Percentiles rank a stretch among this genome's conserved stretches.
Evolutionary conservation across 2,797 vertebrate genomes (phyloP).

Genomic region (Remorina albescens): DNA sequence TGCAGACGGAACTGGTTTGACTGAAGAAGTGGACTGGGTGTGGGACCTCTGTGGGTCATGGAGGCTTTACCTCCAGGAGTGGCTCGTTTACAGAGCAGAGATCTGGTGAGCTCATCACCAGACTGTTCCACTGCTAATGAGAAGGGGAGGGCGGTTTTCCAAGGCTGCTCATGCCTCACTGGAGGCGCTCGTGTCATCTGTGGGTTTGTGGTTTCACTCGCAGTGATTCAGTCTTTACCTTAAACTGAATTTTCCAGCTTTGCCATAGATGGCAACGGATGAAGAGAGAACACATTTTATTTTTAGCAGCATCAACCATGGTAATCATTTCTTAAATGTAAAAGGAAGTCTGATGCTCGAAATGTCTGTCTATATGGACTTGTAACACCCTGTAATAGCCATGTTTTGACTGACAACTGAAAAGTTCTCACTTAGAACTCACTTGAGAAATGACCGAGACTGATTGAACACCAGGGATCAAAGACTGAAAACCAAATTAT

Average conservation of each 20-base stretch:
- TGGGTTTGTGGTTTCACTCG: constrained; percentile 62
- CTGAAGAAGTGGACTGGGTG: constrained; percentile 44
- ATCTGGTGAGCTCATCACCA: constrained; percentile 72
- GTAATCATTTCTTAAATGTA: constrained; percentile 14
- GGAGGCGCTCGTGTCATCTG: constrained; percentile 74
- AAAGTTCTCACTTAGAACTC: background rate
- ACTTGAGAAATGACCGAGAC: background rate
- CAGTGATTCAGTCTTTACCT: constrained; percentile 64
- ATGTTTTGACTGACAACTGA: constrained; percentile 1
- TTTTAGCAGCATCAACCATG: constrained; percentile 20
- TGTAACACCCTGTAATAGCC: background rate
- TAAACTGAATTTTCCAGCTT: constrained; percentile 52
- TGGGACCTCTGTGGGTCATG: constrained; percentile 29
- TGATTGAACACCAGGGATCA: background rate
- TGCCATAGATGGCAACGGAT: constrained; percentile 38
- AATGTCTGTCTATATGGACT: background rate
- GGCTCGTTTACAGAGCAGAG: constrained; percentile 59
- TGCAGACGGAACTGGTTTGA: constrained; percentile 26
- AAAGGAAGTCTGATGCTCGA: background rate
- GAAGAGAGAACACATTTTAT: constrained; percentile 25
- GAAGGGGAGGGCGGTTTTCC: constrained; percentile 65
- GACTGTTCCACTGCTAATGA: constrained; percentile 72
- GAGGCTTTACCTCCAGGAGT: constrained; percentile 62
- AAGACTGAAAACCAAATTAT: background rate
- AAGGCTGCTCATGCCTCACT: constrained; percentile 70